Percentiles rank a stretch among this genome's conserved stretches.
These are phyloP conservation scores for Panurus biarmicus DNA, from an alignment of 2,113 vertebrate genomes.

Conservation along the genomic window DNA sequence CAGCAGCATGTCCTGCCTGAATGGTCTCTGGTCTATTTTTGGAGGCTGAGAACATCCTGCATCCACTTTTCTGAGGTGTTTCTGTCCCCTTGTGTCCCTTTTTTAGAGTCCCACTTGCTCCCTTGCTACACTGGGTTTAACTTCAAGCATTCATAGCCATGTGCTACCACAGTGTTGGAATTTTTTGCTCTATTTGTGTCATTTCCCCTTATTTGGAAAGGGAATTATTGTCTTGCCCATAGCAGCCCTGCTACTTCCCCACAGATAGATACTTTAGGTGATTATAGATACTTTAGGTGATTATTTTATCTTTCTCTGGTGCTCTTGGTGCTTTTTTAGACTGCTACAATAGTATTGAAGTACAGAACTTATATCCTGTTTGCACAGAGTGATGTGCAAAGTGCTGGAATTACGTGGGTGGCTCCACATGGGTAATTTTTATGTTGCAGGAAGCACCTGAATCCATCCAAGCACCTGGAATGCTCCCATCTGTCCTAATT, in stretches of 20 bases:
- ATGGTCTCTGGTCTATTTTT: background rate
- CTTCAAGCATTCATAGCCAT: background rate
- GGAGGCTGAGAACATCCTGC: background rate
- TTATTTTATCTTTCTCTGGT: background rate
- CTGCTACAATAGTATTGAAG: background rate
- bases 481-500: background rate
- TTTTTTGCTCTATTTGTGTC: background rate
- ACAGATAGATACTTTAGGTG: too few relatives aligned
- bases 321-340: background rate
- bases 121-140: background rate
- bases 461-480: background rate
- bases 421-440: background rate
- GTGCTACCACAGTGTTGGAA: fast-evolving
- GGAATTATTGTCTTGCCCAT: background rate
- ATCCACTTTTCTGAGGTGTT: background rate
- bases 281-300: background rate
- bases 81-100: background rate
- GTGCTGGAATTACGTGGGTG: background rate
- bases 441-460: background rate
- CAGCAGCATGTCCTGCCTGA: background rate
- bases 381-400: background rate
- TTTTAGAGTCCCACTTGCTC: background rate
- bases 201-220: background rate
- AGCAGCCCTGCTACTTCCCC: background rate
- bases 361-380: fast-evolving